Evolutionary conservation across 23 tunicate species (phyloP), one percentile per base, ranked within the genome.

Genomic region (Phallusia fumigata): DNA sequence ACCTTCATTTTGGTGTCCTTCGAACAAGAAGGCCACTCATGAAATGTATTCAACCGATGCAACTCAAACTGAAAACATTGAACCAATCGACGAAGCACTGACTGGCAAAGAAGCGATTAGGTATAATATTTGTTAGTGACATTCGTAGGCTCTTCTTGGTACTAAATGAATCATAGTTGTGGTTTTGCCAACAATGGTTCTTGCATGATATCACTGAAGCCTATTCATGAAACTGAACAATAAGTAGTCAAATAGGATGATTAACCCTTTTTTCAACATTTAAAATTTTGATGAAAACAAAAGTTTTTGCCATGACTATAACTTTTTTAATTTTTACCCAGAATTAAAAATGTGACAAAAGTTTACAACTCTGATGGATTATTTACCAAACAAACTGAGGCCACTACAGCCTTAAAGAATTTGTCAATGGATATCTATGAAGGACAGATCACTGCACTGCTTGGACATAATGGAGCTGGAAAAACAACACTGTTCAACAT

Each of bases 381-480:
- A 18, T 83, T 86, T 30, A 32, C 77, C 3, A 52, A 49, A 12
- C 65, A 79, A 21, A 28, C 74, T 5, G 75, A 77, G 44, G 19
- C 83, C 8, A 84, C 89, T 12, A 75, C 82, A 0, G 98, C 98
- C 31, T 93, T 94, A 31, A 82, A 94, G 22, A 85, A 86, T 49
- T 89, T 94, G 35, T 74, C 90, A 69, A 75, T 94, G 69, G 88
- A 94, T 40, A 89, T 94, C 40, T 94, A 94, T 53, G 88, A 94
- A 83, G 98, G 98, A 18, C 98, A 94, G 72, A 94, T 94, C 49
- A 94, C 95, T 32, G 98, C 98, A 65, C 64, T 94, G 53, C 88
- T 94, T 64, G 98, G 98, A 0, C 98, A 94, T 44, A 94, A 94
- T 64, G 98, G 98, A 5, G 98, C 98, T 5, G 98, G 98, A 75